Evolutionary conservation across 92 coral and sea anemone genomes (phyloP).

Genomic region (Parazoanthus atlanticus): DNA sequence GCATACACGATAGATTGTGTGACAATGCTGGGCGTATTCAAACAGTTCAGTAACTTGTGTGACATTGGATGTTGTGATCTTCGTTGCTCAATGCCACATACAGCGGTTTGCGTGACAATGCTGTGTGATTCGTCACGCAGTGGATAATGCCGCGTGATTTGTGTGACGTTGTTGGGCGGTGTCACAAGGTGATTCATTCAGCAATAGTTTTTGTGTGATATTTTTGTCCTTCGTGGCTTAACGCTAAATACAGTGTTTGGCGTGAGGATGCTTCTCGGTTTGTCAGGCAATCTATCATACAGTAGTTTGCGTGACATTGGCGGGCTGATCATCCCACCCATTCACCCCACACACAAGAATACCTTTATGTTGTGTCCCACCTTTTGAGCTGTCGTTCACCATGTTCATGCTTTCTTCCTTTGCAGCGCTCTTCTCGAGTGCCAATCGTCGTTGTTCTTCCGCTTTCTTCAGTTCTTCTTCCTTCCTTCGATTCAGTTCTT

Average conservation of each 20-base stretch:
- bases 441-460: constrained; percentile 71
- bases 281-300: constrained; percentile 52
- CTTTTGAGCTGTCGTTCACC: constrained; percentile 47
- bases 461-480: constrained; percentile 81
- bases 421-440: constrained; percentile 27
- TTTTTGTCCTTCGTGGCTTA: not conserved
- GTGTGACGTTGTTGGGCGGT: not conserved
- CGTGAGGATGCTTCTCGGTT: not conserved
- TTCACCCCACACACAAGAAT: constrained; percentile 75
- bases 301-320: constrained; percentile 67
- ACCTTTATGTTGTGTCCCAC: constrained; percentile 58
- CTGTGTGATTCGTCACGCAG: constrained; percentile 11
- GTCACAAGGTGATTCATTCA: constrained; percentile 21
- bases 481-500: constrained; percentile 91
- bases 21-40: constrained; percentile 4
- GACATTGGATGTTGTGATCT: not conserved
- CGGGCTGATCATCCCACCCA: constrained; percentile 72
- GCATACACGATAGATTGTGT: not conserved
- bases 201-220: not conserved
- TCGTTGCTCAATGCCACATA: not conserved
- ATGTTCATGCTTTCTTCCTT: constrained; percentile 48
- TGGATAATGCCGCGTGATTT: constrained; percentile 10
- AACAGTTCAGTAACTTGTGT: not conserved
- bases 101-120: constrained; percentile 17
- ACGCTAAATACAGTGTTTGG: not conserved